Percentiles rank a stretch among this genome's conserved stretches.
These are phyloP conservation scores for Meloidogyne exigua DNA, from an alignment of 1,140 invertebrate species.

Conservation along the genomic window DNA sequence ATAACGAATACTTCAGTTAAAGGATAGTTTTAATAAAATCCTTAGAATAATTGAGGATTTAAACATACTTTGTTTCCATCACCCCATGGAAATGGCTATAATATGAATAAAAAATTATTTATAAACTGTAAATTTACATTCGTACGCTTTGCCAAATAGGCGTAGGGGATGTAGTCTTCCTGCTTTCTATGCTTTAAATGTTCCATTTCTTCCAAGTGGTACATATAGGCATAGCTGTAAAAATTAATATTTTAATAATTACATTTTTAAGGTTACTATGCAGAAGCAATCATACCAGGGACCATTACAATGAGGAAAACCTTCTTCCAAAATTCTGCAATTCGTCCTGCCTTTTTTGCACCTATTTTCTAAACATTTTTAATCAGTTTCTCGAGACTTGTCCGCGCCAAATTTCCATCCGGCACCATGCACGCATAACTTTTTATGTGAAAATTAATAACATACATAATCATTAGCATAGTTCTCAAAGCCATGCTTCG, in stretches of 20 bases:
- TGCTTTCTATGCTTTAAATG: constrained; percentile 32
- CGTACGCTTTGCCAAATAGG: constrained; percentile 37
- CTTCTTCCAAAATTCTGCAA: constrained; percentile 40
- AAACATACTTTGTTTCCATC: constrained; percentile 64
- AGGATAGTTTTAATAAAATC: no score
- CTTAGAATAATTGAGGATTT: constrained; percentile 43
- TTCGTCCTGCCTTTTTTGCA: neutral
- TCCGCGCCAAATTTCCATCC: constrained; percentile 3
- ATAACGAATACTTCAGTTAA: neutral
- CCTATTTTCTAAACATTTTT: neutral
- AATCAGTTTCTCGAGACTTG: neutral
- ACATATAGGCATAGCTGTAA: constrained; percentile 26
- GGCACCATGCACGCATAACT: constrained; percentile 13
- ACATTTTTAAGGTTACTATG: neutral
- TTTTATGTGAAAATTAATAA: neutral
- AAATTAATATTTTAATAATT: neutral
- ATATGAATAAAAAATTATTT: neutral
- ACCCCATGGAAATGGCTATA: constrained; percentile 65
- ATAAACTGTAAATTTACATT: constrained; percentile 8
- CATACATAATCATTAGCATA: neutral
- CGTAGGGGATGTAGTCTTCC: constrained; percentile 41
- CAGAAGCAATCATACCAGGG: constrained; percentile 29
- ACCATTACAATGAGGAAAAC: constrained; percentile 29
- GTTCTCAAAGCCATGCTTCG: neutral
- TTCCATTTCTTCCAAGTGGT: constrained; percentile 28